Evolutionary conservation across 2,113 vertebrate species (phyloP), one percentile per base, ranked within the genome.

Genomic region (Xiphophorus maculatus): DNA sequence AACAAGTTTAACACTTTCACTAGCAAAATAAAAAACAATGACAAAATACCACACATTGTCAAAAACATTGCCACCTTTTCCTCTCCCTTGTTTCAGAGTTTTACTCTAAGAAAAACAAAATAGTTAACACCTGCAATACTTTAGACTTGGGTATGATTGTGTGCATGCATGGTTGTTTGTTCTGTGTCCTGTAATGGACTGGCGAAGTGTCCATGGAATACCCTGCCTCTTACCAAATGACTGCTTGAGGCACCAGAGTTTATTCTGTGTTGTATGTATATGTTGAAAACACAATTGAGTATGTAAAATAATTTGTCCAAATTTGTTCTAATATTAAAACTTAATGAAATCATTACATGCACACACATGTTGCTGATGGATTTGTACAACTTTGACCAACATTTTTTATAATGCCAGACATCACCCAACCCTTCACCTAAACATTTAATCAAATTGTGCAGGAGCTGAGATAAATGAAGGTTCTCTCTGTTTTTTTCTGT

Each of bases 401-500:
- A 63, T 4, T 32, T 2, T 22, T 69, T 64, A 22, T 40, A 4
- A 27, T 69, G 66, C 4, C 28, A 30, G 11, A 54, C 25, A 58
- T 62, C 25, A 63, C 11, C 29, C 33, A 44, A 69, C 4, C 70
- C 74, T 77, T 28, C 37, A 64, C 35, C 69, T 33, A 51, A 74
- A 81, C 29, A 66, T 15, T 66, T 63, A 44, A 75, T 17, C 54
- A 62, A 17, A 48, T n/a, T 15, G 60, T 63, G 27, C 63, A 2
- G 25, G 37, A 51, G 17, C 63, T 77, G 27, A 78, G 32, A 77
- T 32, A 73, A 73, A 74, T 14, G 27, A 72, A 76, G 35, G 67
- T 82, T 42, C 58, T 79, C 42, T 69, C 62, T 62, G 70, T 85
- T 15, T 48, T 15, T 54, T 22, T 11, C 10, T 66, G 74, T 73